Evolutionary conservation across 2,888 invertebrate species (phyloP).

Genomic region (Nephrotoma guestfalica): DNA sequence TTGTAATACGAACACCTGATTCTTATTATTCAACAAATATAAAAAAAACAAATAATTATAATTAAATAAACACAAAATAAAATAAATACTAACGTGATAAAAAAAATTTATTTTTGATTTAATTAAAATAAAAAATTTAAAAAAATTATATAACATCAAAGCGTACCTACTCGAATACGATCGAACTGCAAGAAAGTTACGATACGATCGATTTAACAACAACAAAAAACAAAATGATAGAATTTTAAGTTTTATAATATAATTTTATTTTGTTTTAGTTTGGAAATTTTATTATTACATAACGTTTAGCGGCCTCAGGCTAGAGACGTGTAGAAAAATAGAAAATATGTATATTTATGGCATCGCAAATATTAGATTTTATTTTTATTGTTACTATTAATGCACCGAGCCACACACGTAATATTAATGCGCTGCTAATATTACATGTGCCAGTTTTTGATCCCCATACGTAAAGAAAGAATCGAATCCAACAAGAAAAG

Average conservation of each 20-base stretch:
- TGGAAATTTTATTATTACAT: background rate
- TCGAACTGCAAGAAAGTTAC: background rate
- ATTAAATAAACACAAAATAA: background rate
- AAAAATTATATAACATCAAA: background rate
- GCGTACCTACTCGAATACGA: background rate
- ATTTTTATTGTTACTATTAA: background rate
- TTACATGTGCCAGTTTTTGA: background rate
- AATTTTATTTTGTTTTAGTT: background rate
- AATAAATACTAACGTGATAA: background rate
- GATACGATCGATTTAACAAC: background rate
- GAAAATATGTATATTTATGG: background rate
- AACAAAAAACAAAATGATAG: background rate
- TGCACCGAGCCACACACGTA: background rate
- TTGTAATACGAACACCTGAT: constrained; percentile 21
- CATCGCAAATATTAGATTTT: background rate
- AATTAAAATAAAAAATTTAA: background rate
- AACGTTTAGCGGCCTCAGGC: background rate
- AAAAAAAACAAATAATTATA: background rate
- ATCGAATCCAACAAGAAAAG: background rate
- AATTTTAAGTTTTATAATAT: background rate
- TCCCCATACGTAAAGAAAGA: background rate
- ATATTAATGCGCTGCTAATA: background rate
- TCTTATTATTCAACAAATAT: constrained; percentile 1
- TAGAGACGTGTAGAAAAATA: background rate
- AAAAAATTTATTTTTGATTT: background rate